Conservation (phyloP, 1,140 invertebrate species). For the Rhysida immarginata region DNA sequence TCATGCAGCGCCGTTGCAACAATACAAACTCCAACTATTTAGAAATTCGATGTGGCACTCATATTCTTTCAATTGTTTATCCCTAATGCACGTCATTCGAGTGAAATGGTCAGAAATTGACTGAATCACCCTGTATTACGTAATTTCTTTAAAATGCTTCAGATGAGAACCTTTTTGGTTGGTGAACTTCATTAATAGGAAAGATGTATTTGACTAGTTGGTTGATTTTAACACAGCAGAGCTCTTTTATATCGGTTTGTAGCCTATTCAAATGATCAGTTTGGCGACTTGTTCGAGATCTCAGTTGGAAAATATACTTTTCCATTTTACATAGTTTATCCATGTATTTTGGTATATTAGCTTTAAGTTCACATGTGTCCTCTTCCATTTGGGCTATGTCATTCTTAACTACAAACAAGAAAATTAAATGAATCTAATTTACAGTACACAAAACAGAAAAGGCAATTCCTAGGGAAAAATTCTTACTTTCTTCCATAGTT, state of each 20-base stretch:
- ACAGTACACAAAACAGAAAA: too few species aligned
- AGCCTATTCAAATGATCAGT: constrained; percentile 19
- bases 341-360: not conserved
- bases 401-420: not conserved
- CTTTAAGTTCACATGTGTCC: not conserved
- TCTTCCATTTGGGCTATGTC: not conserved
- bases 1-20: too few species aligned
- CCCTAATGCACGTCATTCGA: too few species aligned
- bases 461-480: too few species aligned
- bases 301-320: not conserved
- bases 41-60: too few species aligned
- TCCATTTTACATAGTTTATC: not conserved
- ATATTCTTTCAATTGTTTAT: too few species aligned
- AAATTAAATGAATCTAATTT: too few species aligned
- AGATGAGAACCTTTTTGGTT: constrained; percentile 20
- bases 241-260: constrained; percentile 36
- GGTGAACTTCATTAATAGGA: constrained; percentile 45
- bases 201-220: constrained; percentile 61
- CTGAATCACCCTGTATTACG: too few species aligned
- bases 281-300: constrained; percentile 32
- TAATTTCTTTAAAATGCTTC: too few species aligned
- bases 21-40: too few species aligned
- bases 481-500: too few species aligned
- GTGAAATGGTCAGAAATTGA: too few species aligned
- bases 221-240: constrained; percentile 43